A percentile compares a stretch with the other conserved stretches of the same genome.
Evolutionary conservation across 2,113 vertebrate species (phyloP).

Genomic region (Galemys pyrenaicus): DNA sequence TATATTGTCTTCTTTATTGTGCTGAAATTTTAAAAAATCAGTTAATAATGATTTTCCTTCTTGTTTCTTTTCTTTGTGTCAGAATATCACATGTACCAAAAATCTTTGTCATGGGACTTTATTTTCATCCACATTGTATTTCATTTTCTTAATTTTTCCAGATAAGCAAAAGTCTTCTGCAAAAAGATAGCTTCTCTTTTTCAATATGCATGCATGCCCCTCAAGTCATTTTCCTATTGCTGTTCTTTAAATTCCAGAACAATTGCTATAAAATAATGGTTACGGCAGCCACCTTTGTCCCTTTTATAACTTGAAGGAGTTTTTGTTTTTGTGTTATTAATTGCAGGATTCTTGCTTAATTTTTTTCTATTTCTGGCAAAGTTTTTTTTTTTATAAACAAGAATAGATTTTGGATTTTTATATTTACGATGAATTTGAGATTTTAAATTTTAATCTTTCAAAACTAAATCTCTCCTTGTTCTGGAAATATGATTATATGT

Average conservation of each 20-base stretch:
- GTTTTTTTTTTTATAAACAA: background rate
- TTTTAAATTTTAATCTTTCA: no score
- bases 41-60: background rate
- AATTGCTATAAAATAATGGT: background rate
- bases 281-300: background rate
- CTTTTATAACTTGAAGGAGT: background rate
- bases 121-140: background rate
- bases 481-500: background rate
- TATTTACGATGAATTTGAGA: no score
- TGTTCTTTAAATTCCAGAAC: constrained; percentile 21
- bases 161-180: background rate
- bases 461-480: background rate
- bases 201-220: background rate
- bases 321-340: background rate
- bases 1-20: background rate
- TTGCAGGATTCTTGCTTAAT: background rate
- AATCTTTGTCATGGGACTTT: background rate
- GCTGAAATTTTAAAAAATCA: background rate
- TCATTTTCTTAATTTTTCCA: constrained; percentile 2
- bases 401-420: background rate
- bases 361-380: background rate
- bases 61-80: background rate
- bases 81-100: background rate
- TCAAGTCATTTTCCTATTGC: background rate
- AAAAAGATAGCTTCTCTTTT: background rate